Evolutionary conservation across 2,113 vertebrate species (phyloP), one percentile per base, ranked within the genome.

Genomic region (Lepisosteus osseus): DNA sequence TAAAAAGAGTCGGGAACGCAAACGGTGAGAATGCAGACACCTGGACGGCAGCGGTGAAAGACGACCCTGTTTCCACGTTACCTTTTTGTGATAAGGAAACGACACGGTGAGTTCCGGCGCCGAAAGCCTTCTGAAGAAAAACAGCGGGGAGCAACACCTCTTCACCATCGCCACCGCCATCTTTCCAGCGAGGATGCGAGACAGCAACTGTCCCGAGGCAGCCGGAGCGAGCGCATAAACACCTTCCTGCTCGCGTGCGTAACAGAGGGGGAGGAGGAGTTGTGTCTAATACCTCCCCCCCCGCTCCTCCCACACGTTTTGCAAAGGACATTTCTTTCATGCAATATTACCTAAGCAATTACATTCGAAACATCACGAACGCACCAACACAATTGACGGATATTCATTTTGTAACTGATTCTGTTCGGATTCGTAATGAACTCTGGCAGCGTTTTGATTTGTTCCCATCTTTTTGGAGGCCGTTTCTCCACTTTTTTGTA

Each of bases 61-160:
- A 14, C 44, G 42, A 54, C 43, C 5, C 44, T 3, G 65, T 6
- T 55, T 12, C 7, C n/a, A 66, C 45, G 76, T 79, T 84, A 91
- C 90, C 82, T 91, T 92, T 79, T 87, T 74, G 79, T 92, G 89
- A 62, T 92, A 92, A 3, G 70, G 77, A 57, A 80, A 84, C 6
- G 69, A 14, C 0, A 65, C 29, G 3, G 6, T 82, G 0, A 82
- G 15, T 71, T 81, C 68, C 1, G 85, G 76, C 1, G 55, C 62
- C 6, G 81, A 56, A 2, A 88, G 54, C 45, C 78, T 74, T 67
- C 68, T 80, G 0, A 86, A 73, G 8, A 89, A 80, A 51, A 74
- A 61, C 73, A 81, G 59, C 68, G 76, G 77, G 71, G 81, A 83
- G 76, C 73, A 73, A 14, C 78, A 81, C 17, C 61, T 84, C 45